Evolutionary conservation across 2,797 vertebrate genomes (phyloP).

Genomic region (Hoplostethus mediterraneus): DNA sequence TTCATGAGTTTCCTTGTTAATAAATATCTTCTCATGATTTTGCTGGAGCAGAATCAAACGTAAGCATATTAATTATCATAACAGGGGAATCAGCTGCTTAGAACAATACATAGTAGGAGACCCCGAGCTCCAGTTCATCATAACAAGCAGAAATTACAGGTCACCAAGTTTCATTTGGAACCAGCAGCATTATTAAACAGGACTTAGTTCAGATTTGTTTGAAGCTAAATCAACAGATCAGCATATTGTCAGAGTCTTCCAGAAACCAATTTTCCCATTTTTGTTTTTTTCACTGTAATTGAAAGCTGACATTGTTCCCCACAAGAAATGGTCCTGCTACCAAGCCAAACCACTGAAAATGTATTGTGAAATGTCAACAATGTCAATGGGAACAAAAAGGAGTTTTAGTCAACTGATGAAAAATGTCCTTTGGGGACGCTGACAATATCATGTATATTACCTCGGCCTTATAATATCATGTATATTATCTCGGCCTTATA

Average conservation of each 20-base stretch:
- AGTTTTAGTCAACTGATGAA: no score
- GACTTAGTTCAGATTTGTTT: conserved; percentile 72
- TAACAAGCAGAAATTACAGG: conserved; percentile 68
- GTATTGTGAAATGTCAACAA: conserved; percentile 23
- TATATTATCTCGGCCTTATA: background rate
- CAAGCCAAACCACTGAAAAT: conserved; percentile 27
- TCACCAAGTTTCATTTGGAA: conserved; percentile 66
- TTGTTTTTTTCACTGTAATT: conserved; percentile 10
- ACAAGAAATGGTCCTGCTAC: background rate
- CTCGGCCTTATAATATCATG: background rate
- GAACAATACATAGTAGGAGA: conserved; percentile 38
- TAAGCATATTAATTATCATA: conserved; percentile 25
- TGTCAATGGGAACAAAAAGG: background rate
- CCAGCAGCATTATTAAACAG: conserved; percentile 71
- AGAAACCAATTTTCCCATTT: conserved; percentile 34
- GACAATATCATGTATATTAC: background rate
- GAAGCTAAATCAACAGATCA: conserved; percentile 73
- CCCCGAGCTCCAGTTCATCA: conserved; percentile 60
- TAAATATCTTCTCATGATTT: conserved; percentile 26
- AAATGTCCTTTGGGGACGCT: no score
- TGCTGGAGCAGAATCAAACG: conserved; percentile 20
- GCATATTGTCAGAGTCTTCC: conserved; percentile 42
- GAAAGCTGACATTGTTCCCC: conserved; percentile 18
- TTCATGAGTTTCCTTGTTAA: conserved; percentile 13
- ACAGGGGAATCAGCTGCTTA: conserved; percentile 45